Base-by-base conservation (phyloP, 2,888 invertebrate genomes). In the Notocelia uddmanniana region DNA sequence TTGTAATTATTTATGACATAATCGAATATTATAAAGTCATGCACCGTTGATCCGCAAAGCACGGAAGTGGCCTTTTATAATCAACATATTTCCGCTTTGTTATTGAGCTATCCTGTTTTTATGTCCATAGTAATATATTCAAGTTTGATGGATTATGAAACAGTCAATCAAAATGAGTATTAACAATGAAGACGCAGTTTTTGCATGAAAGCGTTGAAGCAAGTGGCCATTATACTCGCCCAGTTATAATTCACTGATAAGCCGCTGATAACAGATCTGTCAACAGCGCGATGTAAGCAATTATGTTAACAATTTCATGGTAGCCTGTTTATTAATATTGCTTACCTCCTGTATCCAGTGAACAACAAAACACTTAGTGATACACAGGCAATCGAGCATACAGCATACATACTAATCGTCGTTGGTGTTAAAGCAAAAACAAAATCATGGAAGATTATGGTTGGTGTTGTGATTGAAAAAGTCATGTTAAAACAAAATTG, bases 201-300 rank as follows among this genome's bases (percentile, higher is more conserved):
- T 74, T 73, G 68, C 70, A 55, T 54, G 37, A 74, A 69, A 73
- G 63, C 59, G 73, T 59, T 45, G n/a, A 31, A 70, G 63, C 73
- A 68, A 73, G 73, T 73, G 68, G 69, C 74, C 55, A 66, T 62
- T 66, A 67, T 26, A 68, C 57, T 70, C 62, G 71, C 63, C 50
- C 72, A 67, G 75, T 76, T 71, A 75, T 75, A 74, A 76, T 75
- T 76, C 69, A 73, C 74, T 78, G 78, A 77, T 78, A 78, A 78
- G 76, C 72, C 52, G 57, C 19, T 73, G 76, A 76, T 76, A 77
- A 76, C 70, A 64, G 74, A 75, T 75, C 75, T 71, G 75, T 71
- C 74, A 75, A 74, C 75, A 73, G 54, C 69, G 73, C 69, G 66
- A 58, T 73, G 74, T 72, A 69, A 74, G 73, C 66, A 68, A 75